phyloP scores from a whole-genome alignment of 2,797 vertebrate genomes.

The Onychomys leucogaster region DNA sequence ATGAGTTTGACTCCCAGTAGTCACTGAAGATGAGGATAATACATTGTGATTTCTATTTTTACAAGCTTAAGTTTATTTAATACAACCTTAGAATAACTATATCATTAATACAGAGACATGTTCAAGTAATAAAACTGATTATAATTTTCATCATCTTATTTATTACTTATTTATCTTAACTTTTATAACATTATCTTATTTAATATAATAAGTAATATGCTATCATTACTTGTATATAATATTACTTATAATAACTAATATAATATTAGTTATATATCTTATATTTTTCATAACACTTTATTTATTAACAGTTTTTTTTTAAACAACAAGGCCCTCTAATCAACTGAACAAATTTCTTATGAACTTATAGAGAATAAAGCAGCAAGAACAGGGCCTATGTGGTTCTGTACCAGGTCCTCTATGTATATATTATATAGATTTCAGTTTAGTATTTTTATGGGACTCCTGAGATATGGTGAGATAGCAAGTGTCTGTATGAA shows the following conservation, averaged over 20 bases:
- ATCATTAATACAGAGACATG: not conserved
- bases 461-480: not conserved
- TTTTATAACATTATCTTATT: not conserved
- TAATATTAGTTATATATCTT: not conserved
- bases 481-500: not conserved
- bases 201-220: too few relatives aligned
- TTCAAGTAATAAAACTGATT: not conserved
- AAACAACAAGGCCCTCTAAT: not conserved
- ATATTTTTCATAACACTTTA: not conserved
- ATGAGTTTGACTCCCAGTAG: conserved; percentile 78
- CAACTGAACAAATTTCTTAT: not conserved
- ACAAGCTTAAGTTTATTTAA: conserved; percentile 75
- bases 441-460: not conserved
- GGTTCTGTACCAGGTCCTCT: not conserved
- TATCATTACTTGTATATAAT: not conserved
- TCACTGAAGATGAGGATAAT: conserved; percentile 88
- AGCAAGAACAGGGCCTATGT: not conserved
- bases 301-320: not conserved
- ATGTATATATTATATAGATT: not conserved
- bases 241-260: not conserved
- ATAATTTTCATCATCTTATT: not conserved
- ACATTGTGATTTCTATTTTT: conserved; percentile 79
- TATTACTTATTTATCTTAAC: not conserved
- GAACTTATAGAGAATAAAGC: not conserved
- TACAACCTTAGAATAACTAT: conserved; percentile 41